Evolutionary conservation across 2,888 invertebrate genomes (phyloP).

Genomic region (Aspidiotus destructor): DNA sequence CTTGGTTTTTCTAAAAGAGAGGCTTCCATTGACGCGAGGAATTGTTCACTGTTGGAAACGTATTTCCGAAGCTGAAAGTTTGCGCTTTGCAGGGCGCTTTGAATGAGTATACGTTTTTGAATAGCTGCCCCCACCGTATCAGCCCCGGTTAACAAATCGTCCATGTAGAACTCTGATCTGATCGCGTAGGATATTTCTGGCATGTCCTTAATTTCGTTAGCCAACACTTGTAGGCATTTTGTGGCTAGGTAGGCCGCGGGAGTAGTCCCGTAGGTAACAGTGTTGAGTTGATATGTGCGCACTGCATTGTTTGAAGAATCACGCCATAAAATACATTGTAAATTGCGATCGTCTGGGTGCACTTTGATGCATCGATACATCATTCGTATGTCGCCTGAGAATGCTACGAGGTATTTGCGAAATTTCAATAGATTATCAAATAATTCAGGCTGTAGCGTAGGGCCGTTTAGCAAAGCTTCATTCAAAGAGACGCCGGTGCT

Average conservation of each 20-base stretch:
- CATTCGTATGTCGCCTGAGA: conserved; percentile 41
- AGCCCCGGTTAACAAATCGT: conserved; percentile 38
- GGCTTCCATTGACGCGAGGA: too few species aligned
- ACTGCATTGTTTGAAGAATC: conserved; percentile 36
- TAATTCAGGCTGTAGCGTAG: conserved; percentile 39
- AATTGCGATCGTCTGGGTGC: conserved; percentile 37
- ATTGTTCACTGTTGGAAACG: conserved; percentile 37
- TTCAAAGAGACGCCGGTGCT: conserved; percentile 39
- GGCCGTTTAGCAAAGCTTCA: conserved; percentile 39
- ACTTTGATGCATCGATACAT: conserved; percentile 41
- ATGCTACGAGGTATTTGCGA: conserved; percentile 37
- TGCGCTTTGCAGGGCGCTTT: background rate
- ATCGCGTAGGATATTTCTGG: conserved; percentile 34
- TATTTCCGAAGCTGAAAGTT: conserved; percentile 37
- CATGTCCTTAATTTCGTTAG: conserved; percentile 35
- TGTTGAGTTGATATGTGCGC: conserved; percentile 37
- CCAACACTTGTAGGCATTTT: conserved; percentile 38
- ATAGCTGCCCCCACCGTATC: conserved; percentile 34
- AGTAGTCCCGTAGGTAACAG: conserved; percentile 39
- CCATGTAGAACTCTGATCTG: conserved; percentile 39
- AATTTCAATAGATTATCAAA: conserved; percentile 39
- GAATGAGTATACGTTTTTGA: background rate
- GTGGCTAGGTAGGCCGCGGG: conserved; percentile 38
- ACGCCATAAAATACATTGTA: conserved; percentile 41
- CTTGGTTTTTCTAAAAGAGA: too few species aligned